Evolutionary conservation across 2,113 vertebrate genomes (phyloP), one percentile per base, ranked within the genome.

Genomic region (Ranitomeya variabilis): DNA sequence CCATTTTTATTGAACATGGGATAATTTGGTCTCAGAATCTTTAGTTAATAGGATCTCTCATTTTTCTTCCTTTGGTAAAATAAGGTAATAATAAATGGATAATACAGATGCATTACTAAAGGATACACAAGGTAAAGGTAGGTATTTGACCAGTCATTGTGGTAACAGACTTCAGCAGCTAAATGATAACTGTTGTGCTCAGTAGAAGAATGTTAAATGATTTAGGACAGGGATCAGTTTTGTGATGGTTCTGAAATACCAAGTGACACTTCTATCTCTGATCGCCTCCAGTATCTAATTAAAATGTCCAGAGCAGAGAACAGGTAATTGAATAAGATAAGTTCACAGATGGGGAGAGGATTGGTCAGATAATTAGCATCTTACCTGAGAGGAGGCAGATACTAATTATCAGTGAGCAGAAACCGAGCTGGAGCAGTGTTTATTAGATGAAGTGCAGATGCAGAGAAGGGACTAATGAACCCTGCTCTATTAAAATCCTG

Each of bases 221-320:
- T 26, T 55, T 71, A 55, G 64, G 51, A 71, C n/a, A 69, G 64
- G 16, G n/a, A 64, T 67, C 52, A 67, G 51, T 62, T 59, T 64
- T 81, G 31, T 21, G 31, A 78, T 64, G 62, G 51, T 55, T 60
- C 85, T 52, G 85, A 86, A 78, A 78, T 59, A 23, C 13, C 80
- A 15, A 11, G 85, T 7, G 60, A 51, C 51, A 51, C 60, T 66
- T 45, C 73, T 86, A 62, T 52, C 59, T 51, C 73, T 37, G 57
- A 66, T 74, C 18, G 37, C 37, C 85, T 10, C 59, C 45, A 79
- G 85, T 55, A 52, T 67, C 45, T 87, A 87, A 87, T 87, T 87
- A 79, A 67, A 66, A 66, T 52, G 45, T 67, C 37, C 7, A 54
- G 59, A 79, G 74, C 37, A 5, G 31, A 66, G 59, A 66, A 66